phyloP scores from a whole-genome alignment of 2,113 vertebrate genomes.

The Thymallus thymallus region DNA sequence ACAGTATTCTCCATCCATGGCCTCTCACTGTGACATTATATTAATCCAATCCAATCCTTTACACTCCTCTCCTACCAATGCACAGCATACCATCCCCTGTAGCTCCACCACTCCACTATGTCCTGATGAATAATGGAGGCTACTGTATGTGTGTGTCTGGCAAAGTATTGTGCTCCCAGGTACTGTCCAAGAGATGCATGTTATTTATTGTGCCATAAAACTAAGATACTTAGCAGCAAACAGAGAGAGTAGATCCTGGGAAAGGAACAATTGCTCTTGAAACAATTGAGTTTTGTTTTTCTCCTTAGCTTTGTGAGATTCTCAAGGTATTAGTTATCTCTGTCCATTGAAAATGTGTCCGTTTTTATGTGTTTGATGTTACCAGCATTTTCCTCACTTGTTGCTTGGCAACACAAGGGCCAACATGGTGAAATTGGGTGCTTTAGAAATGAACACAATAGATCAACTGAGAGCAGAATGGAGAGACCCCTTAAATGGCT shows the following conservation, averaged over 20 bases:
- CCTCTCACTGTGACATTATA: not conserved
- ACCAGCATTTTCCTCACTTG: not conserved
- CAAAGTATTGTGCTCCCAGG: not conserved
- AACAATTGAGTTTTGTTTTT: no score
- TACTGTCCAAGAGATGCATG: not conserved
- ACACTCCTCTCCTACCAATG: not conserved
- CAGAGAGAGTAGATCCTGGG: not conserved
- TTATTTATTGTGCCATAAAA: no score
- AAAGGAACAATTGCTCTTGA: no score
- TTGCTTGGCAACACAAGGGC: conserved; percentile 4
- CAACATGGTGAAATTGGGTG: not conserved
- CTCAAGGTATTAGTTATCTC: no score
- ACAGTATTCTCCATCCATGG: not conserved
- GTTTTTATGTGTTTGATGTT: not conserved
- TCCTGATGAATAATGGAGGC: not conserved
- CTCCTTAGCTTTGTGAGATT: no score
- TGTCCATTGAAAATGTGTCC: not conserved
- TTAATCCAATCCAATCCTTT: not conserved
- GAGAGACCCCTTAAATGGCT: not conserved
- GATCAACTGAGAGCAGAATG: not conserved
- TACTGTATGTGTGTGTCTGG: not conserved
- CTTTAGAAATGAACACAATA: not conserved
- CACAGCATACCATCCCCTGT: not conserved
- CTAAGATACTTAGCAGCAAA: not conserved
- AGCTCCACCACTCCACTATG: not conserved